Conservation (phyloP, 2,113 vertebrate genomes). For the Cynoglossus semilaevis region DNA sequence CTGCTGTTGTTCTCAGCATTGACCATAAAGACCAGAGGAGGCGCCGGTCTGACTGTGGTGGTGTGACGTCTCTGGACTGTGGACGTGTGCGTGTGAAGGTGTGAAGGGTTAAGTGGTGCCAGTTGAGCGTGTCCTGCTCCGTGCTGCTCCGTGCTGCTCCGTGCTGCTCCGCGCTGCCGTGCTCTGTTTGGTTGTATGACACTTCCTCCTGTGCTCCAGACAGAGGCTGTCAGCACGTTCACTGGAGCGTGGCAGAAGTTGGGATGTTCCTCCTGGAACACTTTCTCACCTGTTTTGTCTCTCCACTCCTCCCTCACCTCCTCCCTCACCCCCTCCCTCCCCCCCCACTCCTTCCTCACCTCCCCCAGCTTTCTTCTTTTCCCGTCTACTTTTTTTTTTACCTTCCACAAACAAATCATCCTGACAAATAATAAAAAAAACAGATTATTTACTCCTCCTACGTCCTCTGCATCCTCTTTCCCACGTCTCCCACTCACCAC, state of each 20-base stretch:
- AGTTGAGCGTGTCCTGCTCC: conserved; percentile 28
- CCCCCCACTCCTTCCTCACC: background rate
- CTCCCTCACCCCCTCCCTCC: conserved; percentile 27
- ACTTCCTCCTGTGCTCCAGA: conserved; percentile 45
- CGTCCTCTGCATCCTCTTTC: conserved; percentile 21
- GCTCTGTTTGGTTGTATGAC: conserved; percentile 45
- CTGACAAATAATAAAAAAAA: conserved; percentile 31
- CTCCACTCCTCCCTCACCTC: conserved; percentile 18
- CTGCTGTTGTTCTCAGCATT: too few relatives aligned
- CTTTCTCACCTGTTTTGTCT: conserved; percentile 3
- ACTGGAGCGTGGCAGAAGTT: conserved; percentile 65
- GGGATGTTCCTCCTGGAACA: conserved; percentile 52
- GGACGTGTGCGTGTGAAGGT: background rate
- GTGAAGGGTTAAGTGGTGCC: conserved; percentile 17
- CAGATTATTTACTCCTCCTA: conserved; percentile 17
- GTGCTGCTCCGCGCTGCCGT: too few relatives aligned
- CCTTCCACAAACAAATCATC: conserved; percentile 28
- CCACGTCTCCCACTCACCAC: conserved; percentile 77
- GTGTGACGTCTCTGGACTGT: too few relatives aligned
- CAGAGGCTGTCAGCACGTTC: conserved; percentile 70
- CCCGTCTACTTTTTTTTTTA: background rate
- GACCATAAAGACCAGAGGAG: too few relatives aligned
- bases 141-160: too few relatives aligned
- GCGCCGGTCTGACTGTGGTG: too few relatives aligned
- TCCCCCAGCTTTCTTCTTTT: conserved; percentile 2